Evolutionary conservation across 1,140 invertebrate genomes (phyloP), one percentile per base, ranked within the genome.

Genomic region (Leptopilina clavipes): DNA sequence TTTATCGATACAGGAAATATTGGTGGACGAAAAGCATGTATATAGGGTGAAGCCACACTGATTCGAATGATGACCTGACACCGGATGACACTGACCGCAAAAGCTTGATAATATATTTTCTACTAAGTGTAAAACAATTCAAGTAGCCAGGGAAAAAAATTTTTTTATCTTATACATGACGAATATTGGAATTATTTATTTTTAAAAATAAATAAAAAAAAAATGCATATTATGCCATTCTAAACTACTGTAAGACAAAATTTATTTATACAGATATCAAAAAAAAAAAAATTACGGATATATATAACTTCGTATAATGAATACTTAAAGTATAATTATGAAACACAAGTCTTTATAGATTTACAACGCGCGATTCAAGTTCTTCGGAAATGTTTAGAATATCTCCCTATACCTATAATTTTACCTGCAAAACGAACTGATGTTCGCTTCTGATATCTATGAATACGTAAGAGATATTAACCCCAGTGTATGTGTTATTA

Each of bases 1-100:
- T 79, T 81, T 79, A 83, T 83, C 79, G 77, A 77, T 79, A 81
- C 81, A 83, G 81, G 81, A 83, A 83, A 78, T 83, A 81, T 83
- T 78, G 37, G 44, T 73, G 40, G 74, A 76, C 76, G 76, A 79
- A 79, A 31, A 74, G 54, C 71, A n/a, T n/a, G n/a, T n/a, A n/a
- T n/a, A n/a, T n/a, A 79, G 77, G 80, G 78, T 79, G 82, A 83
- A 83, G 82, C 82, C 82, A 54, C 75, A 83, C 82, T 74, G 79
- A 80, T 80, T 79, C 79, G 81, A 37, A 22, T 77, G 81, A 81
- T 78, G 80, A 77, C 77, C 75, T 79, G 80, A 77, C 79, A 83
- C 80, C 82, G 79, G 80, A 83, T 83, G 70, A 77, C 80, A 79
- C 82, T 79, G 78, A 83, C 82, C 82, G 76, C 82, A 83, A 76